A percentile compares a stretch with the other conserved stretches of the same genome.
These are phyloP conservation scores for Narcine bancroftii DNA, from an alignment of 2,113 vertebrate species.

Conservation along the genomic window DNA sequence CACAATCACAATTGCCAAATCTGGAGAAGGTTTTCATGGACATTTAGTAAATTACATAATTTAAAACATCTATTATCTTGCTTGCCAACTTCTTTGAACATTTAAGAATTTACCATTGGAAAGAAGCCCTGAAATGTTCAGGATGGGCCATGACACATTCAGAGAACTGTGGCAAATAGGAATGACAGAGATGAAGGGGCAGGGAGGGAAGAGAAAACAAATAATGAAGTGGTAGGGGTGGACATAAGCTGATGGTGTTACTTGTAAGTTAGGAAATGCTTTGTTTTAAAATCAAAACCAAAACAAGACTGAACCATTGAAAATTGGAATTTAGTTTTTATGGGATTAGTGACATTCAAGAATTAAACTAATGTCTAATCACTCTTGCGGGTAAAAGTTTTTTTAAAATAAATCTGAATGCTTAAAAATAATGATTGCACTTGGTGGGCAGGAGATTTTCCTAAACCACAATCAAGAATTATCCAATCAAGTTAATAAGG, in stretches of 20 bases:
- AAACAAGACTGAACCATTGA: background rate
- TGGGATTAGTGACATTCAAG: background rate
- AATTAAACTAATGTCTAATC: background rate
- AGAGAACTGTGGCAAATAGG: background rate
- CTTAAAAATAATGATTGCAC: too few relatives aligned
- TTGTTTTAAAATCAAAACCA: background rate
- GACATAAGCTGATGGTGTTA: background rate
- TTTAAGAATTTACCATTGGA: background rate
- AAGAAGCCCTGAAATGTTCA: background rate
- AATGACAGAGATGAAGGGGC: background rate
- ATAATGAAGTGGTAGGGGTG: background rate
- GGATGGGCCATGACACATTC: background rate
- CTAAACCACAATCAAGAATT: too few relatives aligned
- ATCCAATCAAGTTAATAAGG: background rate
- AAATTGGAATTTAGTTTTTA: background rate
- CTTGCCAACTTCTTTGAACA: background rate
- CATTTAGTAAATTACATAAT: background rate
- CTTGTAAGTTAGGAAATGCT: background rate
- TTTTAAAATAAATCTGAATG: too few relatives aligned
- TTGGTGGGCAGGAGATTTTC: too few relatives aligned
- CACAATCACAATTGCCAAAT: too few relatives aligned
- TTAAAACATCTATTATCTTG: background rate
- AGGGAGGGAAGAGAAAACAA: background rate
- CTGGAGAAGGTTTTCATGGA: background rate
- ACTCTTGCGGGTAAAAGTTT: background rate